Evolutionary conservation across 2,797 vertebrate genomes (phyloP).

Genomic region (Sebastes steindachneri): DNA sequence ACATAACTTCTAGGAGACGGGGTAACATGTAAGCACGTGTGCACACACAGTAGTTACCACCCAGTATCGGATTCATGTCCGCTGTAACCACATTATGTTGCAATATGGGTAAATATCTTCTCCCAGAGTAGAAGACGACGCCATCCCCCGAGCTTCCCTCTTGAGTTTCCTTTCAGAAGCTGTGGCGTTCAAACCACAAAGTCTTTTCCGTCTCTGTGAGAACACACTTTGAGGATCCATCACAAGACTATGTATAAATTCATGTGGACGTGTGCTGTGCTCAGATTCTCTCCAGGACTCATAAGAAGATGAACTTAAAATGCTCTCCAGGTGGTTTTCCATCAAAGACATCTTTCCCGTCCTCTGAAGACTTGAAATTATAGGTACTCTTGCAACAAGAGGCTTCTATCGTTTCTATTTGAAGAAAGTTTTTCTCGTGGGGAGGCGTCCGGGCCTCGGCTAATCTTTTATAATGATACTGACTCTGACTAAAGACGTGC

Average conservation of each 20-base stretch:
- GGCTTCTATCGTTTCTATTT: not conserved
- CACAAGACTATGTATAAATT: conserved; percentile 2
- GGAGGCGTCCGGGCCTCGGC: not conserved
- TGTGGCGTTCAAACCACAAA: not conserved
- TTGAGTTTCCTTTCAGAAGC: not conserved
- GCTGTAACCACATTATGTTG: not conserved
- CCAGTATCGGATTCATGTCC: not conserved
- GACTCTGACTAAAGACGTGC: not conserved
- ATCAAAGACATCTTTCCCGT: conserved; percentile 14
- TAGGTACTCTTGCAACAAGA: conserved; percentile 1
- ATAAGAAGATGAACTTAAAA: conserved; percentile 20
- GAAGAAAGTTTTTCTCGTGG: not conserved
- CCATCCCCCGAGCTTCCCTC: not conserved
- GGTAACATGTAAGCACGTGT: not conserved
- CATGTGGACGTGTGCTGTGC: not conserved
- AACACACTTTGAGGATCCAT: not conserved
- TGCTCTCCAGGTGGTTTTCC: conserved; percentile 18
- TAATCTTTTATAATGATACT: conserved; percentile 28
- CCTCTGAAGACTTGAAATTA: conserved; percentile 20
- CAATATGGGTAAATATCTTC: not conserved
- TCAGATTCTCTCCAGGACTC: not conserved
- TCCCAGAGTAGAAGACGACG: not conserved
- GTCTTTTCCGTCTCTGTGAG: not conserved
- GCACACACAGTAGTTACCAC: not conserved
- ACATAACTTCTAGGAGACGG: not conserved